A percentile compares a stretch with the other conserved stretches of the same genome.
These are phyloP conservation scores for Altica lythri DNA, from an alignment of 2,888 invertebrate species.

Conservation along the genomic window DNA sequence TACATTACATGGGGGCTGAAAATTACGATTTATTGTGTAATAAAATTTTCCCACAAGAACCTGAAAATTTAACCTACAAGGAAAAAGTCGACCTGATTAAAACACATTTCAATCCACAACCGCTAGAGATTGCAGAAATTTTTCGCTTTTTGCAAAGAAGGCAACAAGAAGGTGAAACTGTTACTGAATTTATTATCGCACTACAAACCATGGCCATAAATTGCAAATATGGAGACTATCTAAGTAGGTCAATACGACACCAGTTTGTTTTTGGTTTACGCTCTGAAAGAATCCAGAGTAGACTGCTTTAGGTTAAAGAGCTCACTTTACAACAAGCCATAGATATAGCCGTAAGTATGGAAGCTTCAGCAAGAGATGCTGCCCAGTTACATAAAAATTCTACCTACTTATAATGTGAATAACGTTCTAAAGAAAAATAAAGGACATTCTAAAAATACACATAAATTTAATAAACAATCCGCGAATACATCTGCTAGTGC, in stretches of 20 bases:
- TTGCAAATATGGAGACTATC: constrained; percentile 41
- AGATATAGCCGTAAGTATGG: constrained; percentile 40
- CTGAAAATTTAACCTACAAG: constrained; percentile 8
- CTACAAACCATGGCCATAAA: constrained; percentile 34
- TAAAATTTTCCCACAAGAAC: constrained; percentile 26
- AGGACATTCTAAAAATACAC: neutral
- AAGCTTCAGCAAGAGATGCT: constrained; percentile 34
- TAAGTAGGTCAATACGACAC: constrained; percentile 41
- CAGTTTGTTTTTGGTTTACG: constrained; percentile 43
- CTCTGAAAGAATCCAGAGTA: constrained; percentile 37
- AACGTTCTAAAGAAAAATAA: constrained; percentile 3
- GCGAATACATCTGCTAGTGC: neutral
- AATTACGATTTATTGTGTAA: constrained; percentile 29
- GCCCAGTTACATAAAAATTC: constrained; percentile 35
- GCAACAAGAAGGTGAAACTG: constrained; percentile 38
- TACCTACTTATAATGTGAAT: neutral
- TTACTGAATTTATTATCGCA: constrained; percentile 36
- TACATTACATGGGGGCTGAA: constrained; percentile 29
- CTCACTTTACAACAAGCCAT: constrained; percentile 38
- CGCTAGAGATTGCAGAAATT: constrained; percentile 41
- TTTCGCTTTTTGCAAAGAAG: constrained; percentile 39
- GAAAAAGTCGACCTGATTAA: constrained; percentile 17
- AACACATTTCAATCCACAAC: constrained; percentile 27
- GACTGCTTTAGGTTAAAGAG: constrained; percentile 40
- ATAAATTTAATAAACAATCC: neutral